These are phyloP conservation scores for Idaea biselata DNA, from an alignment of 2,888 invertebrate species.

Conservation along the genomic window DNA sequence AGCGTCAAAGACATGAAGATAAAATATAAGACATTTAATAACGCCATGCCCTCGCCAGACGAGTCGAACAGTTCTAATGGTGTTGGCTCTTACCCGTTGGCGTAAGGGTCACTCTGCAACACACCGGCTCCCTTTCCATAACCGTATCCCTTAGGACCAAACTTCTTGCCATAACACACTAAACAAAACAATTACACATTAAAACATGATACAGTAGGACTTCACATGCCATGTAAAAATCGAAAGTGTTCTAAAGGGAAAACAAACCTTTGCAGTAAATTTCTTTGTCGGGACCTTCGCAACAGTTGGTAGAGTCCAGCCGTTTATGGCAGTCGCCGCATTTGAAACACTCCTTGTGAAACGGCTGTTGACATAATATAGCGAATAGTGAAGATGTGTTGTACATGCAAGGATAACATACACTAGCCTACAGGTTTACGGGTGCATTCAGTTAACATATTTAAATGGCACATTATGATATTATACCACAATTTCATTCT, in stretches of 20 bases:
- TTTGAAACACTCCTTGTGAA: constrained; percentile 97
- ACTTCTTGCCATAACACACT: constrained; percentile 98
- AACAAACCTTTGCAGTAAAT: constrained; percentile 97
- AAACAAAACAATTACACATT: constrained; percentile 62
- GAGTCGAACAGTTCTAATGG: constrained; percentile 54
- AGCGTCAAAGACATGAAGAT: constrained; percentile 37
- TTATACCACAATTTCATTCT: constrained; percentile 52
- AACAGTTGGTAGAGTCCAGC: constrained; percentile 94
- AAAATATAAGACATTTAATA: constrained; percentile 21
- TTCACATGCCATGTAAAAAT: constrained; percentile 28
- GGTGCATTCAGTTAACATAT: constrained; percentile 63
- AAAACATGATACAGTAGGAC: constrained; percentile 34
- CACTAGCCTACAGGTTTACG: constrained; percentile 30
- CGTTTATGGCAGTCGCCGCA: constrained; percentile 92
- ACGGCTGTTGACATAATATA: constrained; percentile 83
- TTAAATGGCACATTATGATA: constrained; percentile 45
- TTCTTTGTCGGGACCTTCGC: constrained; percentile 96
- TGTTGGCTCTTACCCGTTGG: constrained; percentile 85
- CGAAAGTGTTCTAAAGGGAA: constrained; percentile 19
- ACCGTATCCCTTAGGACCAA: constrained; percentile 98
- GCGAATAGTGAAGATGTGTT: constrained; percentile 58
- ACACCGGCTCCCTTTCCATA: constrained; percentile 98
- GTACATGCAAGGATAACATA: constrained; percentile 57
- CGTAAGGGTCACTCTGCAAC: constrained; percentile 92
- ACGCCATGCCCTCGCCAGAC: constrained; percentile 70